Evolutionary conservation across 2,113 vertebrate species (phyloP).

Genomic region (Ciconia maguari): DNA sequence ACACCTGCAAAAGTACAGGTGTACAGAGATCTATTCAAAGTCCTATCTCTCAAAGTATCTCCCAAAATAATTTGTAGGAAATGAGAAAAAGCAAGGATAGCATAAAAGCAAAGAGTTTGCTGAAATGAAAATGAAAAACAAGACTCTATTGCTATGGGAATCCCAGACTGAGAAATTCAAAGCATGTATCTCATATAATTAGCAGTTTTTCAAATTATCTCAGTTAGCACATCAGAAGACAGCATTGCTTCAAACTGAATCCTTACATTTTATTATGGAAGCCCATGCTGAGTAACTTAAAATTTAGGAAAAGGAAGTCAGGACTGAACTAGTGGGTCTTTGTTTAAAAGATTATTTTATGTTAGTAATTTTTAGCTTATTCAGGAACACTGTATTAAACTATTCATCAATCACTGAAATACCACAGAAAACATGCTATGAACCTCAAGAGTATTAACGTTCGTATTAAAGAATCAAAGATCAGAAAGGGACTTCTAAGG

Average conservation of each 20-base stretch:
- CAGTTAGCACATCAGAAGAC: not conserved
- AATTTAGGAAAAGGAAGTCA: not conserved
- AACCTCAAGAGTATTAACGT: not conserved
- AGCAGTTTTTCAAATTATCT: slow-evolving; percentile 1
- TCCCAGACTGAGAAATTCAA: not conserved
- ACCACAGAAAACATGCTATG: not conserved
- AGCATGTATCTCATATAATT: not conserved
- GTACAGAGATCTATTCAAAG: not conserved
- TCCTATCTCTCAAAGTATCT: not conserved
- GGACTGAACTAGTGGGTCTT: not conserved
- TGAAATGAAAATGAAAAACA: not conserved
- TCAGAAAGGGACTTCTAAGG: not conserved
- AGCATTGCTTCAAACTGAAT: not conserved
- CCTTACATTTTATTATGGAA: not conserved
- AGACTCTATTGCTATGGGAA: not conserved
- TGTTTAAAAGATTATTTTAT: not conserved
- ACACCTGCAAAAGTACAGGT: not conserved
- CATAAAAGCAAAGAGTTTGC: not conserved
- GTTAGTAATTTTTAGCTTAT: not conserved
- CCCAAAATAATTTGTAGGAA: not conserved
- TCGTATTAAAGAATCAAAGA: not conserved
- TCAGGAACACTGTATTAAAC: not conserved
- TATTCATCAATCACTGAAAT: not conserved
- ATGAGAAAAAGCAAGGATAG: not conserved
- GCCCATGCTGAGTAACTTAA: not conserved